phyloP scores from a whole-genome alignment of 53 echinoderm and acorn worm genomes.

The Holothuria leucospilota region DNA sequence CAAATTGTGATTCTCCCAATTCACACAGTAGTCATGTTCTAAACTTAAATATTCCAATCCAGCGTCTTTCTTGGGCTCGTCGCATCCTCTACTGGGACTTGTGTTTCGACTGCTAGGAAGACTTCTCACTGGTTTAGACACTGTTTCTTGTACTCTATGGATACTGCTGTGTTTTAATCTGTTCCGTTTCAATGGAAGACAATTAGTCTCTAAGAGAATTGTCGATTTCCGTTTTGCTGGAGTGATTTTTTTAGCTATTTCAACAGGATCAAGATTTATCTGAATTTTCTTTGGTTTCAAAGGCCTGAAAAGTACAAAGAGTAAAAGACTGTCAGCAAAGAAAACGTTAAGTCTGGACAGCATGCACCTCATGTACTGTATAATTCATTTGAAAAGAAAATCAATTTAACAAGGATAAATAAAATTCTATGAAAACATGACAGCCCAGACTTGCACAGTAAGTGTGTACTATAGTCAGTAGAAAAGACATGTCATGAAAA shows the following conservation, averaged over 20 bases:
- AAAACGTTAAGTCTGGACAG: not conserved
- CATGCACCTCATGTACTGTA: too few relatives aligned
- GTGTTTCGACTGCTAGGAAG: constrained; percentile 69
- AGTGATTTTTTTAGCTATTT: constrained; percentile 80
- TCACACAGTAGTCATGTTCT: constrained; percentile 91
- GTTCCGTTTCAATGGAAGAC: constrained; percentile 68
- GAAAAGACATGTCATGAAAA: too few relatives aligned
- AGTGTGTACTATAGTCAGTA: too few relatives aligned
- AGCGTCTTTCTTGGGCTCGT: constrained; percentile 4
- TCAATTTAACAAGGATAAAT: too few relatives aligned
- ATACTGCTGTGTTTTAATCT: constrained; percentile 64
- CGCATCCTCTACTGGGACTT: constrained; percentile 40
- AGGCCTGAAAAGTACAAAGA: not conserved
- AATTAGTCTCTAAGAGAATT: constrained; percentile 76
- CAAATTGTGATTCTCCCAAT: constrained; percentile 23
- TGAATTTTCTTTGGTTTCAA: not conserved
- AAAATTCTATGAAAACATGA: too few relatives aligned
- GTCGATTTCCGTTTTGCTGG: constrained; percentile 93
- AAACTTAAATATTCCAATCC: constrained; percentile 79
- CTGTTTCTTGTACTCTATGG: constrained; percentile 32
- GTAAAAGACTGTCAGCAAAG: too few relatives aligned
- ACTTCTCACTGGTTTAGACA: constrained; percentile 49
- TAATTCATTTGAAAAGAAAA: too few relatives aligned
- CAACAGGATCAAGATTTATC: constrained; percentile 62
- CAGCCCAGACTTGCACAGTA: too few relatives aligned